Conservation (phyloP, 2,797 vertebrate genomes). For the Corythornis leucogaster region DNA sequence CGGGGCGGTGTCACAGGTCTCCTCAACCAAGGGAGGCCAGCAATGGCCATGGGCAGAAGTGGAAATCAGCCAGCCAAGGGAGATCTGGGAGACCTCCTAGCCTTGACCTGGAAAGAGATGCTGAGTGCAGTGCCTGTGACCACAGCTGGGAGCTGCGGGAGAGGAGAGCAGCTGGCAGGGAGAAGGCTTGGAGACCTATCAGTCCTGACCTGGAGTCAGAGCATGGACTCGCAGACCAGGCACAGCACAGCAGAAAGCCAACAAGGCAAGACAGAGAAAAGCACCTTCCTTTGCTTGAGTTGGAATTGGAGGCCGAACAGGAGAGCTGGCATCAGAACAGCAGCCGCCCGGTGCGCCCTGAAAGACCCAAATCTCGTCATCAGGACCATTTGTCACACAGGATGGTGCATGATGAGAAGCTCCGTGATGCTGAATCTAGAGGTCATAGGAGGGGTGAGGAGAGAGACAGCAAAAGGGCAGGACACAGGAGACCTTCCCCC, state of each 20-base stretch:
- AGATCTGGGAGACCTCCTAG: not conserved
- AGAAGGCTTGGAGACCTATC: not conserved
- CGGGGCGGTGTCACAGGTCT: not conserved
- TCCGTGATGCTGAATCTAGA: not conserved
- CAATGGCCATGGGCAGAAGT: not conserved
- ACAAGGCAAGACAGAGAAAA: constrained; percentile 76
- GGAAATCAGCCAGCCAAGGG: not conserved
- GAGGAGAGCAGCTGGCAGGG: not conserved
- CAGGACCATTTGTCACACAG: not conserved
- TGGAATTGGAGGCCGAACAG: constrained; percentile 59
- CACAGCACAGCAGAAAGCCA: constrained; percentile 29
- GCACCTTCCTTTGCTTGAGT: constrained; percentile 72
- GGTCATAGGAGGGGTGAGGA: constrained; percentile 53
- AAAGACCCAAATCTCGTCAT: not conserved
- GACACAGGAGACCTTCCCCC: constrained; percentile 37
- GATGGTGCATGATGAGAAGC: not conserved
- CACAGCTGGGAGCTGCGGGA: constrained; percentile 29
- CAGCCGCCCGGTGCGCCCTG: not conserved
- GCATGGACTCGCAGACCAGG: not conserved
- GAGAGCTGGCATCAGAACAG: not conserved
- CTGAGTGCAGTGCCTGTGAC: fast-evolving
- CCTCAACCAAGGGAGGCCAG: not conserved
- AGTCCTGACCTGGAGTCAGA: constrained; percentile 1
- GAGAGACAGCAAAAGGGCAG: constrained; percentile 48
- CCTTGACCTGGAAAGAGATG: not conserved